Conservation (phyloP, 2,888 invertebrate genomes). For the Galerucella pusilla region DNA sequence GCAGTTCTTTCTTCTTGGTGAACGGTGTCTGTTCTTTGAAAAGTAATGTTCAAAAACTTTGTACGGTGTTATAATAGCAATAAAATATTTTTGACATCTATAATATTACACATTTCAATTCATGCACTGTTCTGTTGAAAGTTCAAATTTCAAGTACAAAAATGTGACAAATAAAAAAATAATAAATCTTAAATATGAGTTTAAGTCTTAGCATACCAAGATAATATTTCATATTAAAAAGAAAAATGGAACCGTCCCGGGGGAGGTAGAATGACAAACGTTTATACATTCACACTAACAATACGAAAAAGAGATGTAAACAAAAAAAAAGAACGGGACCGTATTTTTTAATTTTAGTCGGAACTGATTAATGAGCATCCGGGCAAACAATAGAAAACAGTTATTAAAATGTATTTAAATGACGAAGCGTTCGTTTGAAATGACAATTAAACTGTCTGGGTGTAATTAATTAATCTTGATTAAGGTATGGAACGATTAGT, state of each 20-base stretch:
- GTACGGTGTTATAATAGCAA: too few relatives aligned
- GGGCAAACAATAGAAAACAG: constrained; percentile 39
- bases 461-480: constrained; percentile 42
- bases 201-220: too few relatives aligned
- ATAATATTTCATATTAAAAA: not conserved
- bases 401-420: constrained; percentile 41
- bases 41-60: too few relatives aligned
- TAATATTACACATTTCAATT: too few relatives aligned
- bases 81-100: too few relatives aligned
- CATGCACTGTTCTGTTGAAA: too few relatives aligned
- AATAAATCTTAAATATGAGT: too few relatives aligned
- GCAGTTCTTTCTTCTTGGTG: too few relatives aligned
- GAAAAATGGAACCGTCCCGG: not conserved
- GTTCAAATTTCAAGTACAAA: too few relatives aligned
- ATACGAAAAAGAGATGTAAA: constrained; percentile 6
- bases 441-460: constrained; percentile 42
- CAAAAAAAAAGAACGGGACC: constrained; percentile 19
- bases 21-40: too few relatives aligned
- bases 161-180: too few relatives aligned
- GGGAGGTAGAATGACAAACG: not conserved
- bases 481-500: constrained; percentile 42
- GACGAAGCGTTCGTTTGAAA: constrained; percentile 34
- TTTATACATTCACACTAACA: not conserved
- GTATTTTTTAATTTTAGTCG: constrained; percentile 30
- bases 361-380: constrained; percentile 38